Base-by-base conservation (phyloP, 2,888 invertebrate genomes). In the Flexamia atlantica region DNA sequence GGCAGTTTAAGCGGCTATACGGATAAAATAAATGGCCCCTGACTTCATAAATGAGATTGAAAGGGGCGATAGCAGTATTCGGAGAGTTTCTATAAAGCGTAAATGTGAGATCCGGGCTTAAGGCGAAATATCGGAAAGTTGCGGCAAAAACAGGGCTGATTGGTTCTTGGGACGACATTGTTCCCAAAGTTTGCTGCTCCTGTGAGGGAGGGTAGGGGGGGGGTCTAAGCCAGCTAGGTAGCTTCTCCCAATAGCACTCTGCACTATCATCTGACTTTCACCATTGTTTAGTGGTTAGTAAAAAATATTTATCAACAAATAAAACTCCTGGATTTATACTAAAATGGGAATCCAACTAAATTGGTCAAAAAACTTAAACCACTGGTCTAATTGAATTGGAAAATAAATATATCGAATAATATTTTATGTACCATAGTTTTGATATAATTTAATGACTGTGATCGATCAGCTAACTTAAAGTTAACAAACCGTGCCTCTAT, bases 171-270 rank as follows among this genome's bases (percentile, higher is more conserved):
- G 23, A 4, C 57, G 57, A 57, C 57, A 57, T 57, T 57, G 57
- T 57, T 57, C 57, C 4, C 57, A n/a, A 57, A 57, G 57, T 57
- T 57, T 57, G 20, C 57, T n/a, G 7, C 57, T n/a, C 23, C 57
- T 23, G 20, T 0, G 23, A 57, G 20, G 20, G 23, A 57, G 57
- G 57, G 57, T 57, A 23, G 57, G 57, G 12, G 23, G 23, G 23
- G 20, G 20, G 57, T 57, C 23, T 57, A n/a, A n/a, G 57, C 57
- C n/a, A 17, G 12, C 46, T 7, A 57, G 20, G 57, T 57, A 23
- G 57, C 57, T 23, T 23, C 57, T 23, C 7, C 57, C 20, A 23
- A 46, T 20, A 57, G 57, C 57, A n/a, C n/a, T n/a, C n/a, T n/a
- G n/a, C n/a, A n/a, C n/a, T n/a, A n/a, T n/a, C n/a, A n/a, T n/a